A percentile compares a stretch with the other conserved stretches of the same genome.
These are phyloP conservation scores for Leucoptera coffeella DNA, from an alignment of 2,888 invertebrate species.

Conservation along the genomic window DNA sequence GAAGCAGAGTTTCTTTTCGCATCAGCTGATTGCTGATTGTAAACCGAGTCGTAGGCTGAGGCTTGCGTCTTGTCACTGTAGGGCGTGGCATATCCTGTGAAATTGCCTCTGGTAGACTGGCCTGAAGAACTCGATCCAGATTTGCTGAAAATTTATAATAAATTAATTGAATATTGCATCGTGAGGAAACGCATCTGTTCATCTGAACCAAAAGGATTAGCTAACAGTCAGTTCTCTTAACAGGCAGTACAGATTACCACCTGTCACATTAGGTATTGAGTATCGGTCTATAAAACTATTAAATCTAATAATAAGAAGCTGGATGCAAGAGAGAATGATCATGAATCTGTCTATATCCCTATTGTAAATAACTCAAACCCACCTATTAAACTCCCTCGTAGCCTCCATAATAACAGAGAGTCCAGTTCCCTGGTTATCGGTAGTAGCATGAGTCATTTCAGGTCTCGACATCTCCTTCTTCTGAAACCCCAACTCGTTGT, in stretches of 20 bases:
- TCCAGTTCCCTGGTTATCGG: conserved; percentile 33
- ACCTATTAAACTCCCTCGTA: conserved; percentile 56
- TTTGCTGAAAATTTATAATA: conserved; percentile 25
- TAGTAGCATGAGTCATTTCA: conserved; percentile 22
- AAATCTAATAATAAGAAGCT: too few relatives aligned
- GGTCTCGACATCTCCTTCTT: conserved; percentile 29
- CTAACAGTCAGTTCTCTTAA: too few relatives aligned
- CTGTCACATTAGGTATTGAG: too few relatives aligned
- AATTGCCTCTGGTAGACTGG: conserved; percentile 39
- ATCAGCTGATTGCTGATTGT: conserved; percentile 27
- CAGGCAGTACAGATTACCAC: too few relatives aligned
- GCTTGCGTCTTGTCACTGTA: conserved; percentile 7
- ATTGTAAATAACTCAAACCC: too few relatives aligned
- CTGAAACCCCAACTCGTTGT: conserved; percentile 16
- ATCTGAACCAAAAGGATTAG: too few relatives aligned
- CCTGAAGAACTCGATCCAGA: conserved; percentile 45
- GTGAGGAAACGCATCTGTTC: too few relatives aligned
- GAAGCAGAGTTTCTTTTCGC: conserved; percentile 34
- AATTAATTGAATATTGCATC: neutral
- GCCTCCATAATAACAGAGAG: conserved; percentile 59
- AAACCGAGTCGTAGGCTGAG: conserved; percentile 35
- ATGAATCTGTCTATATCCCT: too few relatives aligned
- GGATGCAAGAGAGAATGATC: too few relatives aligned
- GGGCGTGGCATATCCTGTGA: conserved; percentile 27
- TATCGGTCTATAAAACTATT: too few relatives aligned